Base-by-base conservation (phyloP, 1,140 invertebrate species). In the Adoxophyes honmai region DNA sequence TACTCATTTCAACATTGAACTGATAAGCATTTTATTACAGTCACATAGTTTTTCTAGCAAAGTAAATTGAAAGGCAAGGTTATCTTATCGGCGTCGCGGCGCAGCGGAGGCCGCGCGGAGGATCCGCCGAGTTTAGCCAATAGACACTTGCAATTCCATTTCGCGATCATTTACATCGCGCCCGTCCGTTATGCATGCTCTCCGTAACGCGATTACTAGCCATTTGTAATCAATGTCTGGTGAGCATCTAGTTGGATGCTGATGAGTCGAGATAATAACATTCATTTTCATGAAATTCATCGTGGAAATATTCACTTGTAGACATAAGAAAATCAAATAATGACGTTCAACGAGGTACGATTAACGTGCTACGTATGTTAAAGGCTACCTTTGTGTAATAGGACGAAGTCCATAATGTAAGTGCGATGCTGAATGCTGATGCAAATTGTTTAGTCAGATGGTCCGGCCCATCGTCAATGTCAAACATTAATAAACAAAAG, bases 21-120 rank as follows among this genome's bases (percentile, higher is more conserved):
- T 71, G 77, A 79, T 79, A 77, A 75, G 70, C 60, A 57, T 74
- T 66, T 62, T 66, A 66, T 74, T 66, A 59, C 59, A 42, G 53
- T 16, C 6, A 28, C 21, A 3, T 38, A 59, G 54, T 70, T 67
- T 70, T 71, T 70, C 59, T 68, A 59, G 61, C 68, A 62, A 77
- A 85, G 78, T 74, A 83, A 88, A 84, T 86, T 86, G 78, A 70
- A 78, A 84, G 75, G 73, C 86, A 86, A 86, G 86, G 86, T 86
- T 88, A 86, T 88, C 82, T 88, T 86, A 86, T 88, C 82, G 64
- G 77, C 76, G 79, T 66, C 75, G 63, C 68, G 59, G 36, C 55
- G 60, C 37, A 10, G 28, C 36, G 37, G 15, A 57, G 33, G 36
- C 37, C 16, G 16, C 42, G 55, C 42, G 7, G 36, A 28, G 18